Conservation (phyloP, 2,888 invertebrate genomes). For the Phalera bucephala region DNA sequence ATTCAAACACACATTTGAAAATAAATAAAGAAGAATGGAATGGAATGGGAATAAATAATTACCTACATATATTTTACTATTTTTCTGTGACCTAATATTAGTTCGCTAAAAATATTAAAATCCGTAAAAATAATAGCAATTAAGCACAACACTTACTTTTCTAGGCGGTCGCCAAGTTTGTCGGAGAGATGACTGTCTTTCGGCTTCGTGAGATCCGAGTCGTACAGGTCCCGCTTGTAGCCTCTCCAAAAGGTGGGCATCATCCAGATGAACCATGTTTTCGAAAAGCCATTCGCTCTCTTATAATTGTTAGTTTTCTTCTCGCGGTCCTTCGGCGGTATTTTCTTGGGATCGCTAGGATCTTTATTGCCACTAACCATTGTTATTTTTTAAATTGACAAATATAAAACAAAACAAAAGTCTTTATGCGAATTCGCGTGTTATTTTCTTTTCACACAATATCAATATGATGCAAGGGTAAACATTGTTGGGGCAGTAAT, state of each 20-base stretch:
- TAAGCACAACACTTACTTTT: constrained; percentile 73
- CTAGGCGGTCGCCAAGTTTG: constrained; percentile 84
- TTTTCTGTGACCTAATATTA: too few relatives aligned
- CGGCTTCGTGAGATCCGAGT: constrained; percentile 87
- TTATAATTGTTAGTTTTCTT: constrained; percentile 74
- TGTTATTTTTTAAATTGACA: constrained; percentile 37
- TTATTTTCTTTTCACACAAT: constrained; percentile 30
- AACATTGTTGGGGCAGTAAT: constrained; percentile 45
- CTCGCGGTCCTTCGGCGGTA: constrained; percentile 71
- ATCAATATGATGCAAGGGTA: constrained; percentile 44
- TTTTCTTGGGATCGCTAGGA: constrained; percentile 65
- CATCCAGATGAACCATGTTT: constrained; percentile 79
- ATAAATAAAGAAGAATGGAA: too few relatives aligned
- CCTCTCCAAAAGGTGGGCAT: constrained; percentile 84
- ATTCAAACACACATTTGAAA: too few relatives aligned
- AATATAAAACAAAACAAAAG: constrained; percentile 14
- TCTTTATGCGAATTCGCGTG: constrained; percentile 25
- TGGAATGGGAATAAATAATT: too few relatives aligned
- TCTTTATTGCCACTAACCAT: constrained; percentile 79
- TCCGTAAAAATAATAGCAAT: too few relatives aligned
- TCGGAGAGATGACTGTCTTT: constrained; percentile 86
- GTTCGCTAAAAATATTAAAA: too few relatives aligned
- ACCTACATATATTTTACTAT: too few relatives aligned
- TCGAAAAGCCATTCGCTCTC: constrained; percentile 67
- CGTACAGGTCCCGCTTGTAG: constrained; percentile 84